Conservation (phyloP, 2,797 vertebrate species). For the Potorous gilbertii region DNA sequence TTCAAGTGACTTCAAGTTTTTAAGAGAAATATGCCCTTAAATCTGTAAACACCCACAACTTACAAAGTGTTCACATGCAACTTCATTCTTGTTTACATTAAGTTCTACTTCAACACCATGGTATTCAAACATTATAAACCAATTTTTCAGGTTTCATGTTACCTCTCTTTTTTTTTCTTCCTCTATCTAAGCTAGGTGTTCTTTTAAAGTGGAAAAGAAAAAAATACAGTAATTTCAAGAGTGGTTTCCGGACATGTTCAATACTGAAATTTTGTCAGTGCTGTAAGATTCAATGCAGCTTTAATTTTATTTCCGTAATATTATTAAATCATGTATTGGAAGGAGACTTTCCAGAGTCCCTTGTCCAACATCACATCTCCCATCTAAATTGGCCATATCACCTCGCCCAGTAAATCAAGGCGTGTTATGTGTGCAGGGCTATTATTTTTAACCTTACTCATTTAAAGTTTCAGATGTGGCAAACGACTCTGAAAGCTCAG, state of each 20-base stretch:
- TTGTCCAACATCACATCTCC: background rate
- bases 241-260: background rate
- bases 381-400: slow-evolving; percentile 26
- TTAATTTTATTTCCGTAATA: background rate
- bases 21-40: background rate
- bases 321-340: background rate
- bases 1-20: background rate
- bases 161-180: background rate
- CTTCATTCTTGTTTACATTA: slow-evolving; percentile 26
- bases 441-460: background rate
- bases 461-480: background rate
- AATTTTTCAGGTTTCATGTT: background rate
- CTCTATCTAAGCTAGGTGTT: background rate
- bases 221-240: slow-evolving; percentile 26
- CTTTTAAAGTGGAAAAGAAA: slow-evolving; percentile 26
- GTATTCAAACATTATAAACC: background rate
- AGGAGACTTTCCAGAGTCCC: slow-evolving; percentile 12
- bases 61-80: background rate
- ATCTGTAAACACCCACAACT: background rate
- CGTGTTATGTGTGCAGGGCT: background rate
- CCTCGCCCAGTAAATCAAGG: background rate
- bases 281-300: background rate
- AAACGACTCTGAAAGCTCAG: background rate
- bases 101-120: background rate
- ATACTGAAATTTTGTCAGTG: slow-evolving; percentile 27